These are phyloP conservation scores for Epinotia brunnichana DNA, from an alignment of 2,888 invertebrate genomes.

Conservation along the genomic window DNA sequence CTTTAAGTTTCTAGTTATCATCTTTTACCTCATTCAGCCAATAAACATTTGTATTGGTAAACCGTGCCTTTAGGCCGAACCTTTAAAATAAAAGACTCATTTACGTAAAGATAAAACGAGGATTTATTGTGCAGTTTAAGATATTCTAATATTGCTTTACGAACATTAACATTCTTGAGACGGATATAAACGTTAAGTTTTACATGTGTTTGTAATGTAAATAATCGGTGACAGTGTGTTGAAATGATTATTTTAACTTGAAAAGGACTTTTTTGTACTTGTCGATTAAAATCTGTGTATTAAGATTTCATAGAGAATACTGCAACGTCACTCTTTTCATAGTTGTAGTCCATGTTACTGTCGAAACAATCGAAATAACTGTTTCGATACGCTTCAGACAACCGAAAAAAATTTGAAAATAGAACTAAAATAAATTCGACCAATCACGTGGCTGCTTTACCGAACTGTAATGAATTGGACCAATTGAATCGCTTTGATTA, in stretches of 20 bases:
- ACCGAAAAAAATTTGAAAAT: too few species aligned
- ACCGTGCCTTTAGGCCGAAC: constrained; percentile 46
- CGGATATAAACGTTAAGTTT: constrained; percentile 27
- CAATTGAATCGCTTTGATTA: too few species aligned
- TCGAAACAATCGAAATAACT: too few species aligned
- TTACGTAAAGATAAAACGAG: constrained; percentile 55
- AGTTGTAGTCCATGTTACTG: too few species aligned
- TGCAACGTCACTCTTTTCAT: too few species aligned
- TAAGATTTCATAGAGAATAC: too few species aligned
- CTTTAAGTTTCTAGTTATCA: too few species aligned
- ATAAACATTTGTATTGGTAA: not conserved
- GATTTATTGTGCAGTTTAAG: constrained; percentile 59
- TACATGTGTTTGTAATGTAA: constrained; percentile 33
- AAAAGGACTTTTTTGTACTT: not conserved
- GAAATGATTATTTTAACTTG: not conserved
- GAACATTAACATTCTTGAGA: constrained; percentile 41
- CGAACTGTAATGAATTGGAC: too few species aligned
- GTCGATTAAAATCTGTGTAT: too few species aligned
- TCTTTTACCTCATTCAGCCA: not conserved
- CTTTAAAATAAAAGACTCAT: constrained; percentile 60
- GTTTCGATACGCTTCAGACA: too few species aligned
- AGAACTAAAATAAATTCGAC: too few species aligned
- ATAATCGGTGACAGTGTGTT: constrained; percentile 8
- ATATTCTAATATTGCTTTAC: constrained; percentile 52
- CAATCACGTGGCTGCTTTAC: too few species aligned